Evolutionary conservation across 2,113 vertebrate species (phyloP).

Genomic region (Sula dactylatra): DNA sequence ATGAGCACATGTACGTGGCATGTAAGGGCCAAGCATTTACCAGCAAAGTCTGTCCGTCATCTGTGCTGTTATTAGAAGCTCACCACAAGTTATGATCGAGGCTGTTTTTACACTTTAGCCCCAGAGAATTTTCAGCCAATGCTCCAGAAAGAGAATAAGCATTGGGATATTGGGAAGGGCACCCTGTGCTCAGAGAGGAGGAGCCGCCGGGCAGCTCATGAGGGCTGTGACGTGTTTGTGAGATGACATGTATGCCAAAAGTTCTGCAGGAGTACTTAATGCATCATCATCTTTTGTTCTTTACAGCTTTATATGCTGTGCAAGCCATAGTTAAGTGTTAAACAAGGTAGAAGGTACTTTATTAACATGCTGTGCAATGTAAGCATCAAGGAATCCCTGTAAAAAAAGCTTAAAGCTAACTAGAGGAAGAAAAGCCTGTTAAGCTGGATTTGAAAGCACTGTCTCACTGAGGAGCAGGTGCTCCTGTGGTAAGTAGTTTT

Average conservation of each 20-base stretch:
- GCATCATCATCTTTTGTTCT: neutral
- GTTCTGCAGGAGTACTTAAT: neutral
- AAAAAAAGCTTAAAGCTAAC: constrained; percentile 35
- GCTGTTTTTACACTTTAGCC: neutral
- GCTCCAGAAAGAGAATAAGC: neutral
- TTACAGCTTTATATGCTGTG: neutral
- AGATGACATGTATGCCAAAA: neutral
- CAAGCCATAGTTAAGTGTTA: neutral
- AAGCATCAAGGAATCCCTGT: neutral
- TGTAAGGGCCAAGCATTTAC: neutral
- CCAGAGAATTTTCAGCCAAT: neutral
- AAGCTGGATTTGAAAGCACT: constrained; percentile 21
- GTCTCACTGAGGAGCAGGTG: neutral
- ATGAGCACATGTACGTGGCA: neutral
- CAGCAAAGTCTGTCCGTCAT: neutral
- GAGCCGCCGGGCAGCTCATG: neutral
- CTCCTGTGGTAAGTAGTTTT: neutral
- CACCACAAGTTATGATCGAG: neutral
- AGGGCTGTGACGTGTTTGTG: neutral
- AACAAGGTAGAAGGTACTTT: neutral
- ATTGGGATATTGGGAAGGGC: neutral
- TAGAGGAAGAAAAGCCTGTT: constrained; percentile 36
- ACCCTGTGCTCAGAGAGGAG: neutral
- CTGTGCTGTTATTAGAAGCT: neutral
- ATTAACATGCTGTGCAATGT: neutral